Base-by-base conservation (phyloP, 2,797 vertebrate genomes). In the Mallotus villosus region DNA sequence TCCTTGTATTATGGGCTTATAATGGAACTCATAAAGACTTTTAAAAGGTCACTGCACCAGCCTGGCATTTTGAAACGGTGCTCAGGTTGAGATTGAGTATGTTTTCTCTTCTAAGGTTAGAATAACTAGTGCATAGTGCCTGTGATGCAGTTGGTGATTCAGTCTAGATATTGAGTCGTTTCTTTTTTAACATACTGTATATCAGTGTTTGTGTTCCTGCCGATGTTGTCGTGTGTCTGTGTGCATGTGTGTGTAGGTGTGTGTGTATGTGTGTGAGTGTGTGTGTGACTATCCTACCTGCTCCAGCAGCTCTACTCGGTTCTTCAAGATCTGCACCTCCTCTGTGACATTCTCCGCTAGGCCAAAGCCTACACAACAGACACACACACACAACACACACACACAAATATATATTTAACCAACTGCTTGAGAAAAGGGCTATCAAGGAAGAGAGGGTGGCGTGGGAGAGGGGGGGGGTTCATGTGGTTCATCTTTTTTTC, bases 241-340 rank as follows among this genome's bases (percentile, higher is more conserved):
- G 46, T 55, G 32, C 29, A 12, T 32, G n/a, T 53, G 5, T 68
- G n/a, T 22, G 19, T 63, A 3, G 3, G 46, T 49, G 19, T 63
- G 16, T 17, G 46, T 51, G 19, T 34, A 21, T 63, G 19, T 22
- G 60, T 53, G 32, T 32, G n/a, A 32, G 4, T 68, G n/a, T 17
- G 29, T 60, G 46, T 55, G 37, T 21, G 4, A 61, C 5, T 19
- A 63, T 63, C 85, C 78, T 89, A 95, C 97, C 95, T 97, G 93
- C 85, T 99, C 97, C 74, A 99, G 90, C 0, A 94, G 82, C 57
- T 95, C 94, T 4, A 98, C 92, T 89, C 95, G 88, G 70, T 85
- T 88, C 86, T 81, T 94, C 68, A 99, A 90, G 46, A 88, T 94
- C 71, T 86, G 78, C 17, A 98, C 87, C 75, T 98, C 96, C 73